Evolutionary conservation across 37 sponge, comb jelly and placozoan genomes (phyloP), one percentile per base, ranked within the genome.

Genomic region (Halichondria panicea): DNA sequence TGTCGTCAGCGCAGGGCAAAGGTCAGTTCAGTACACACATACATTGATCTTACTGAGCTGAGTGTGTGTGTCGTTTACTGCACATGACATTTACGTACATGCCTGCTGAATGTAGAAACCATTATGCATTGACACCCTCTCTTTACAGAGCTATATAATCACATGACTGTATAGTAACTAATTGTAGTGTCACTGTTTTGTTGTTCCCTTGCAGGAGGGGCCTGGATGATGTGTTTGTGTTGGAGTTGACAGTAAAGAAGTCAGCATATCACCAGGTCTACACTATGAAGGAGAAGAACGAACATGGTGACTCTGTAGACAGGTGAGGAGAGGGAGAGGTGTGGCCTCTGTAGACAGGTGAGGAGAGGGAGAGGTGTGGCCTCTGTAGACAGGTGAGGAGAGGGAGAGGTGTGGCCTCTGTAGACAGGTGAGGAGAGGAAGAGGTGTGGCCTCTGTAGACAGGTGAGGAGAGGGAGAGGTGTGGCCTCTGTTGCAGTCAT

Each of bases 181-280:
- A 18, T 11, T 6, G 65, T 46, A 4, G 9, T 9, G 24, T 39
- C 32, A 13, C 27, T 33, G 32, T 12, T 4, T 40, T 1, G 40
- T 43, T 61, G 75, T 22, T 43, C 32, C 28, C 11, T 9, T 2
- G 48, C 48, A 22, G 46, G 9, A 28, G 28, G 15, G 1, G 61
- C 24, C 43, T 43, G 27, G 25, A n/a, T n/a, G n/a, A n/a, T n/a
- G n/a, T n/a, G n/a, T 78, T 24, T 35, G 68, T 78, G 28, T 28
- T 78, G 8, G 57, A 78, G 31, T 34, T 78, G 31, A 35, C 22
- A 13, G 13, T 78, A 43, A 19, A 52, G 39, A 4, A 1, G 33
- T 57, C 75, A 4, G 27, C 4, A 3, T 45, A 35, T 39, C 50
- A 33, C n/a, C 77, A 78, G 38, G 24, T 78, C 11, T 67, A 78